A percentile compares a stretch with the other conserved stretches of the same genome.
Evolutionary conservation across 2,113 vertebrate genomes (phyloP).

Genomic region (Cephalopterus ornatus): DNA sequence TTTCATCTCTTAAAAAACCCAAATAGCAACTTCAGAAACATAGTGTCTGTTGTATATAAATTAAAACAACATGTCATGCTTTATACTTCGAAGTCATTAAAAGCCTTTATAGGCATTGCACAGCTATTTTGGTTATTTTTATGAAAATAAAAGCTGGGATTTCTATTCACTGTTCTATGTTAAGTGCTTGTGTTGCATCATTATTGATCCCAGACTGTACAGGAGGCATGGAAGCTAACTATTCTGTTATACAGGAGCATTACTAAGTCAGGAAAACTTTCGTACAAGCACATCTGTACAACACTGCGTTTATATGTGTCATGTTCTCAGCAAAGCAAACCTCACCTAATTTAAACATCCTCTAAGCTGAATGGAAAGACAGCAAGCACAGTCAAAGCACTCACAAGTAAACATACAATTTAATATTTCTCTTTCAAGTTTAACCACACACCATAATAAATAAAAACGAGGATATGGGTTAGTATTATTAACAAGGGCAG

Average conservation of each 20-base stretch:
- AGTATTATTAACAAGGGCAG: neutral
- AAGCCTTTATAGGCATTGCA: neutral
- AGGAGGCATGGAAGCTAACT: neutral
- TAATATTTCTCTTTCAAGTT: neutral
- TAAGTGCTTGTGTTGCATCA: neutral
- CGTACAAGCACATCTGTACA: neutral
- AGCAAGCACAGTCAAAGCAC: neutral
- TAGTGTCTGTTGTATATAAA: slow-evolving; percentile 43
- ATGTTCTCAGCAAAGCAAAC: neutral
- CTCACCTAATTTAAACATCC: neutral
- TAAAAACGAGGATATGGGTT: neutral
- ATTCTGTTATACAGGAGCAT: neutral
- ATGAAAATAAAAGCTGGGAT: slow-evolving; percentile 17
- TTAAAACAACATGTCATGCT: slow-evolving; percentile 49
- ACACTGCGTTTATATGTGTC: neutral
- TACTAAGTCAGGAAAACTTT: neutral
- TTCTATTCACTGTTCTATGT: neutral
- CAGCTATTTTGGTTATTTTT: neutral
- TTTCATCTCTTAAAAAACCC: slow-evolving; percentile 59
- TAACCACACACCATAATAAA: neutral
- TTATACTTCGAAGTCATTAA: slow-evolving; percentile 19
- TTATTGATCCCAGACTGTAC: neutral
- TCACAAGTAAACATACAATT: neutral
- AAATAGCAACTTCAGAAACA: slow-evolving; percentile 66
- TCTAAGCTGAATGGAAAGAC: neutral